Evolutionary conservation across 2,888 invertebrate species (phyloP), one percentile per base, ranked within the genome.

Genomic region (Cosmia trapezina): DNA sequence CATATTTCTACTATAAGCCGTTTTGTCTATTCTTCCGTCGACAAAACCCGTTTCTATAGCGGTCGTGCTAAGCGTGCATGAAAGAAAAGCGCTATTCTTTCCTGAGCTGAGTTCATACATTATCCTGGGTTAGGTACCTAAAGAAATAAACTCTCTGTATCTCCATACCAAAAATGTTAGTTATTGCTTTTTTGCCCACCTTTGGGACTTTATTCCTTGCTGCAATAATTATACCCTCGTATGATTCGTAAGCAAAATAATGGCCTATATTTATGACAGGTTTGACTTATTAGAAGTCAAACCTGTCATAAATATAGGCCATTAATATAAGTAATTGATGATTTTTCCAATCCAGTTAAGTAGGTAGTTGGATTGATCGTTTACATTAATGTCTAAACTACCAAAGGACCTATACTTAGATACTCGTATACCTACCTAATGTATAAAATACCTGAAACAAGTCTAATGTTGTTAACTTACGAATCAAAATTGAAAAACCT

Each of bases 391-490:
- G n/a, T 47, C 17, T 19, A 28, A 47, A 70, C 17, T 47, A 47
- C 17, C 41, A 56, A 8, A 49, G 6, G 28, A 6, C 2, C 4
- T 14, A 45, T 45, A 45, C 14, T 0, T 45, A 45, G 45, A 14
- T 45, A 28, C 28, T 28, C 28, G 28, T 28, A n/a, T n/a, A 28
- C 28, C 28, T 28, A 28, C n/a, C n/a, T 28, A 28, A 28, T 28
- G n/a, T 28, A 1, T 28, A 28, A 28, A 28, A 28, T 28, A 28
- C 28, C 28, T n/a, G n/a, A 2, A 14, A 14, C 28, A 33, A 60
- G 59, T 33, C 3, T 56, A 75, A 56, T 49, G 60, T 60, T 17
- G 17, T 64, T 53, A 64, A 51, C 57, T 68, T 65, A 37, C n/a
- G 53, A 28, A 61, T n/a, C 51, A 65, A 65, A 59, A 57, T 49